Base-by-base conservation (phyloP, 1,140 invertebrate genomes). In the Apis dorsata region DNA sequence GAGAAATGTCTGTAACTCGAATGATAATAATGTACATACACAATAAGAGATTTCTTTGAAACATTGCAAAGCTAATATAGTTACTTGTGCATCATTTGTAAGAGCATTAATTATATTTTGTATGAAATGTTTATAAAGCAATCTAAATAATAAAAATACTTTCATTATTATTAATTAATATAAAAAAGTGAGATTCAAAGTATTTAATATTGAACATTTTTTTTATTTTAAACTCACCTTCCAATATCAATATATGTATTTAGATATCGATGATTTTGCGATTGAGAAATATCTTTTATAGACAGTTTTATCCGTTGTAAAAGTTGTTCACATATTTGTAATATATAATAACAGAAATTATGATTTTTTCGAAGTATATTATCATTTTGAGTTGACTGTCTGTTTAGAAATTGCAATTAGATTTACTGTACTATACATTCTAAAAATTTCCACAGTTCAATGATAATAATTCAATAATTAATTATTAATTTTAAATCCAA, bases 31-130 rank as follows among this genome's bases (percentile, higher is more conserved):
- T 8, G 90, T 91, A 80, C 93, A 94, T 5, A 95, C 92, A n/a
- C 95, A 90, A 59, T 89, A 90, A 44, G 94, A 91, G 68, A 95
- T 94, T 84, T 95, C 92, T 76, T 94, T 92, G 72, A 96, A 96
- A 84, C 95, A 95, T 87, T 95, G 94, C 21, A 95, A 81, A 21
- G 94, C 93, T 15, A 94, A 79, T 62, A 92, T 84, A 1, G 94
- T 92, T 11, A 92, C 92, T 51, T 91, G 87, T 79, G 93, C 84
- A 85, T 95, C 94, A 78, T 95, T 94, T 69, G 93, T 89, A 12
- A 88, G 79, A 19, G 94, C 90, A n/a, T 92, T 88, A 8, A 93
- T 85, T 15, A 95, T 86, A 63, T 92, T 62, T 28, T 78, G 53
- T 21, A 94, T 13, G 1, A 92, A 78, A 1, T 91, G 28, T 70